Base-by-base conservation (phyloP, 1,140 invertebrate species). In the Sarcophaga peregrina region DNA sequence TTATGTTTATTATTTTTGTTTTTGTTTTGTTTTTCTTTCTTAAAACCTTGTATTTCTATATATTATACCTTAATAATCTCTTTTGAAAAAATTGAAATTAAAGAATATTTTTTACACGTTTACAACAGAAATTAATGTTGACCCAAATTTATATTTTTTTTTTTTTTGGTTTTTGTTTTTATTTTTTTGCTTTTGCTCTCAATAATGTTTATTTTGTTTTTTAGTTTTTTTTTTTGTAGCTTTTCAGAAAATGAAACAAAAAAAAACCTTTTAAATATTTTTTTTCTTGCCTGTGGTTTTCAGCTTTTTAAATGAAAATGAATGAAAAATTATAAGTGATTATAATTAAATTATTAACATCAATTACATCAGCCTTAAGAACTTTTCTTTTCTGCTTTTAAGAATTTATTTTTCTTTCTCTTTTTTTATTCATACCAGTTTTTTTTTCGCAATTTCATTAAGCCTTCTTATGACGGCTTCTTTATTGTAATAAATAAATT, bases 261-360 rank as follows among this genome's bases (percentile, higher is more conserved):
- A 6, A 8, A 58, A 58, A 58, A 58, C 54, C 54, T 58, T 58
- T 58, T 58, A 58, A 13, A 58, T 37, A 37, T 11, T 58, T 58
- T 58, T 3, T 58, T 58, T 58, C 54, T 58, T 58, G 54, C 54
- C 54, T 58, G 54, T 58, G 54, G 54, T 58, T 58, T 58, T 58
- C 7, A 58, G 54, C 54, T 58, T 58, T n/a, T 58, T n/a, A 58
- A 58, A 37, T 37, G 25, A 37, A 37, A 37, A 58, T 15, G 54
- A 58, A 58, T 58, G 54, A 58, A 58, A 58, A 58, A 58, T 58
- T 58, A 58, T n/a, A 58, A 58, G 54, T 15, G 54, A 58, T 58
- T 58, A 58, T 58, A 15, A 58, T 58, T 58, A 58, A 58, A 58
- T 58, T 58, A 58, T 58, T 58, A 58, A 58, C 54, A 58, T 58